These are phyloP conservation scores for Caretta caretta DNA, from an alignment of 2,113 vertebrate species.

Conservation along the genomic window DNA sequence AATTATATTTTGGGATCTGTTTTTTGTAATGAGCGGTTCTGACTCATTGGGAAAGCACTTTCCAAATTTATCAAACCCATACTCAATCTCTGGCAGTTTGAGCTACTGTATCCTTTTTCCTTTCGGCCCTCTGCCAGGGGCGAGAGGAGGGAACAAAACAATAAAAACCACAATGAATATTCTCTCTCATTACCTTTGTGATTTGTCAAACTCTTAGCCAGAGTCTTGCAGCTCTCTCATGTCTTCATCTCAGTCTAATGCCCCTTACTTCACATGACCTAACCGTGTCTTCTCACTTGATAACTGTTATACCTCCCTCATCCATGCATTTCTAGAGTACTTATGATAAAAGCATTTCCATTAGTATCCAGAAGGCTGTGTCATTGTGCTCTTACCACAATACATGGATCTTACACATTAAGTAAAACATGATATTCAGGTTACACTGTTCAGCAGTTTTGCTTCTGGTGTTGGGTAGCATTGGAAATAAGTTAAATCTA, in stretches of 20 bases:
- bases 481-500: background rate
- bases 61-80: background rate
- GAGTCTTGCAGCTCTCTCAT: background rate
- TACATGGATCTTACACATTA: background rate
- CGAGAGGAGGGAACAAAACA: background rate
- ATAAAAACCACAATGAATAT: background rate
- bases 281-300: background rate
- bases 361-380: background rate
- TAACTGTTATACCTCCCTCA: background rate
- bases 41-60: background rate
- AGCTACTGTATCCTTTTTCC: background rate
- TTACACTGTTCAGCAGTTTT: background rate
- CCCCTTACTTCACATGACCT: background rate
- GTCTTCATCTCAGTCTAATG: background rate
- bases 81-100: background rate
- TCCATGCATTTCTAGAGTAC: background rate
- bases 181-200: background rate
- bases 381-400: background rate
- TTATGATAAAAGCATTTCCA: background rate
- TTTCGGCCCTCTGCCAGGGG: background rate
- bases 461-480: background rate
- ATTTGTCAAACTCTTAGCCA: background rate
- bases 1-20: background rate
- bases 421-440: background rate
- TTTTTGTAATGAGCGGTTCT: background rate